Percentiles rank a stretch among this genome's conserved stretches.
Evolutionary conservation across 1,140 invertebrate genomes (phyloP).

Genomic region (Drosophila ogumai): DNA sequence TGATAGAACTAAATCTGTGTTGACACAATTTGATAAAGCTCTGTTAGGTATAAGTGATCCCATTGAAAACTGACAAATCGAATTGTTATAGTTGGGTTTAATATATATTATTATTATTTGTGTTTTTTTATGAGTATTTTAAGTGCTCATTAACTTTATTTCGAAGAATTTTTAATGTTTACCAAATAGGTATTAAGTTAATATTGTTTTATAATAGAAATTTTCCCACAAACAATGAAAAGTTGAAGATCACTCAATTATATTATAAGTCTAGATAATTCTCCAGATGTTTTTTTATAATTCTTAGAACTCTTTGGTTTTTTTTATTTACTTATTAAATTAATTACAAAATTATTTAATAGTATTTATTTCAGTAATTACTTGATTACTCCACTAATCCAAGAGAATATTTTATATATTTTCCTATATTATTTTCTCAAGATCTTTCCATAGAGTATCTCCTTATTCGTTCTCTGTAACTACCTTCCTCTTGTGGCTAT

Average conservation of each 20-base stretch:
- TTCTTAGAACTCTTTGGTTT: accelerated
- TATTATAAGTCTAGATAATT: background rate
- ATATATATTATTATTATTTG: background rate
- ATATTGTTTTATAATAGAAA: background rate
- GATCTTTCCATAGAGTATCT: background rate
- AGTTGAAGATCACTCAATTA: background rate
- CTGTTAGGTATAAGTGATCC: background rate
- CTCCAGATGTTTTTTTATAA: background rate
- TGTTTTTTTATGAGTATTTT: background rate
- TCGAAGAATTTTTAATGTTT: background rate
- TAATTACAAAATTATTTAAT: background rate
- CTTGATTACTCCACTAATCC: background rate
- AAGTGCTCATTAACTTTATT: background rate
- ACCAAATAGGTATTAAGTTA: background rate
- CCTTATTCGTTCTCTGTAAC: background rate
- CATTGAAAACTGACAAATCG: background rate
- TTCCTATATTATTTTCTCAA: background rate
- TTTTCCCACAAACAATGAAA: background rate
- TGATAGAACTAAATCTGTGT: background rate
- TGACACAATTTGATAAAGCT: background rate
- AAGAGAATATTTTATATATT: background rate
- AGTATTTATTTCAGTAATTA: background rate
- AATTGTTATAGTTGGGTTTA: background rate
- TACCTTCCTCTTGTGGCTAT: conserved; percentile 1
- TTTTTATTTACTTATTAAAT: background rate